phyloP scores from a whole-genome alignment of 2,113 vertebrate genomes.

The Equus przewalskii region DNA sequence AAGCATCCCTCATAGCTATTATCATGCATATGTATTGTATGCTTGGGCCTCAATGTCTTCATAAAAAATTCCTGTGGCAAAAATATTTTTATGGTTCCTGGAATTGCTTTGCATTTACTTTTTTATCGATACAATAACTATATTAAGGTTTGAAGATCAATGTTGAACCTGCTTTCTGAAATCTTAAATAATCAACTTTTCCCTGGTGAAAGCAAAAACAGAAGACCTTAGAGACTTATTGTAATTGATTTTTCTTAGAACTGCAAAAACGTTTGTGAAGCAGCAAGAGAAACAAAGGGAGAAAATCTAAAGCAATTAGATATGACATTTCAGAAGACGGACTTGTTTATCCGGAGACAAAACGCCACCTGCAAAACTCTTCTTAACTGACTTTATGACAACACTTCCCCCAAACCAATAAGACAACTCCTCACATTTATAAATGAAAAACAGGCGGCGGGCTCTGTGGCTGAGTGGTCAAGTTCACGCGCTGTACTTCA shows the following conservation, averaged over 20 bases:
- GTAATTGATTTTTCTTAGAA: conserved; percentile 75
- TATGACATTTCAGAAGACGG: conserved; percentile 67
- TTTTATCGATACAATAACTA: conserved; percentile 65
- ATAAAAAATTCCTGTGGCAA: not conserved
- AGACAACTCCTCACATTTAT: not conserved
- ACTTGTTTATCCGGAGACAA: conserved; percentile 57
- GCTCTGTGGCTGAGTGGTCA: too few species aligned
- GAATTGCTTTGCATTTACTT: conserved; percentile 63
- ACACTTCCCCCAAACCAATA: not conserved
- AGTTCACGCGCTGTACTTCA: too few species aligned
- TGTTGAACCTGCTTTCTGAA: conserved; percentile 60
- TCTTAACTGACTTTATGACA: conserved; percentile 40
- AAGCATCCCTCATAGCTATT: conserved; percentile 44
- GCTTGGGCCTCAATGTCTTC: not conserved
- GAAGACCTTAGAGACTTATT: conserved; percentile 43
- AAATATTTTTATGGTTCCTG: conserved; percentile 52
- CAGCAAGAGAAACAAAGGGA: conserved; percentile 56
- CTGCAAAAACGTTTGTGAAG: conserved; percentile 72
- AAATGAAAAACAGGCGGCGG: conserved; percentile 1
- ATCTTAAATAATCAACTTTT: conserved; percentile 69
- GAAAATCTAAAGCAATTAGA: conserved; percentile 64
- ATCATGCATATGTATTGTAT: not conserved
- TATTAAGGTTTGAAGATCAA: conserved; percentile 68
- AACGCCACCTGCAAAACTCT: conserved; percentile 51
- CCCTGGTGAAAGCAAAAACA: conserved; percentile 60